phyloP scores from a whole-genome alignment of 2,888 invertebrate genomes.

The Oscheius sp. region DNA sequence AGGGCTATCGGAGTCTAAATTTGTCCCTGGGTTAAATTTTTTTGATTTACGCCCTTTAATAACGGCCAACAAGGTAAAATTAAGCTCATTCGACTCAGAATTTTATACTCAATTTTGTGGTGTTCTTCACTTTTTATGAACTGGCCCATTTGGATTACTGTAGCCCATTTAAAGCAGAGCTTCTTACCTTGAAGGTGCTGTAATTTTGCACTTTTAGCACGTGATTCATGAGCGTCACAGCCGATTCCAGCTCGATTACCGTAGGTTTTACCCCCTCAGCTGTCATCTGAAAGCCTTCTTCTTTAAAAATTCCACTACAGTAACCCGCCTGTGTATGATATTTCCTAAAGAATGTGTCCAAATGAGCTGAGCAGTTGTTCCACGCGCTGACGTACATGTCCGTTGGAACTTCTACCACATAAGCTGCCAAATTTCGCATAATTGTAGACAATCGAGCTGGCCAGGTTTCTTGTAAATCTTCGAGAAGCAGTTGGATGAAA shows the following conservation, averaged over 20 bases:
- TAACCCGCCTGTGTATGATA: slow-evolving; percentile 64
- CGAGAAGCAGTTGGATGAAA: slow-evolving; percentile 89
- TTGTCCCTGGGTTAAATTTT: too few relatives aligned
- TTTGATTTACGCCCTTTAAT: too few relatives aligned
- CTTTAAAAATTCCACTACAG: neutral
- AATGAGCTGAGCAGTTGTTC: slow-evolving; percentile 85
- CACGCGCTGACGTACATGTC: slow-evolving; percentile 84
- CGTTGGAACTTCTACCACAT: slow-evolving; percentile 82
- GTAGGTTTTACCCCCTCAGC: slow-evolving; percentile 47
- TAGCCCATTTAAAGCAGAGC: too few relatives aligned
- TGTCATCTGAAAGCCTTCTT: slow-evolving; percentile 42
- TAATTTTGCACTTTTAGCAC: slow-evolving; percentile 86
- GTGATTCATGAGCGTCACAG: slow-evolving; percentile 76
- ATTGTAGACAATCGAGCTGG: slow-evolving; percentile 84
- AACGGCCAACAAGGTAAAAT: too few relatives aligned
- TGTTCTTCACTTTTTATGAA: neutral
- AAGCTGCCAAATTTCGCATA: slow-evolving; percentile 90
- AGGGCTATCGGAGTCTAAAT: too few relatives aligned
- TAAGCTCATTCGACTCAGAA: too few relatives aligned
- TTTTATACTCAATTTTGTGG: neutral
- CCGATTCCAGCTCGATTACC: slow-evolving; percentile 73
- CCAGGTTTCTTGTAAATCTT: slow-evolving; percentile 85
- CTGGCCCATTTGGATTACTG: too few relatives aligned
- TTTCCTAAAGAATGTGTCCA: slow-evolving; percentile 86
- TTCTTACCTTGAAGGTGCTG: slow-evolving; percentile 83